Evolutionary conservation across 2,888 invertebrate genomes (phyloP).

Genomic region (Phyllotreta striolata): DNA sequence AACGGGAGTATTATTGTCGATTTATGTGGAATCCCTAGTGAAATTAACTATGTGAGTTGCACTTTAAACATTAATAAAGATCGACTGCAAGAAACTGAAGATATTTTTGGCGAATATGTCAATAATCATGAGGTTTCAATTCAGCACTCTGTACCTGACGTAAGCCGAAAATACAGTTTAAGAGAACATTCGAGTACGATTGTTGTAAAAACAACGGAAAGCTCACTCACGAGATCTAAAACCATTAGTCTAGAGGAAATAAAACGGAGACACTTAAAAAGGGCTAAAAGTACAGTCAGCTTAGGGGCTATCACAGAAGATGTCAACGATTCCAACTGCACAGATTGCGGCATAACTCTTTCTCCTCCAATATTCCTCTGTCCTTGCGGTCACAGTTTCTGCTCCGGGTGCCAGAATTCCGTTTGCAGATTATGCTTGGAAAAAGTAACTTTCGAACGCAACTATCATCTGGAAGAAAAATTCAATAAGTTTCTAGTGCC

Average conservation of each 20-base stretch:
- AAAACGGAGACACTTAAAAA: slow-evolving; percentile 33
- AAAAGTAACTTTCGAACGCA: slow-evolving; percentile 45
- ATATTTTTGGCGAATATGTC: slow-evolving; percentile 22
- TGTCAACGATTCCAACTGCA: slow-evolving; percentile 43
- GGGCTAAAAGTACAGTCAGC: slow-evolving; percentile 43
- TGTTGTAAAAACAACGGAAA: slow-evolving; percentile 10
- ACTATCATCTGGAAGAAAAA: slow-evolving; percentile 47
- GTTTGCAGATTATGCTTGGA: slow-evolving; percentile 46
- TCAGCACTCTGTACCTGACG: too few relatives aligned
- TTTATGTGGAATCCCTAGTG: slow-evolving; percentile 36
- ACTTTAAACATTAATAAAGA: slow-evolving; percentile 37
- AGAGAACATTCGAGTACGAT: slow-evolving; percentile 20
- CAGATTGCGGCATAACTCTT: slow-evolving; percentile 45
- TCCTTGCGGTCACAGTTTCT: slow-evolving; percentile 47
- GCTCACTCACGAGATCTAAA: slow-evolving; percentile 40
- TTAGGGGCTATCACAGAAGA: slow-evolving; percentile 44
- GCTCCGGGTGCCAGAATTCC: slow-evolving; percentile 43
- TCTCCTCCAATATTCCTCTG: slow-evolving; percentile 51
- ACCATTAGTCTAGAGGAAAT: slow-evolving; percentile 41
- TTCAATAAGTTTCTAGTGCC: slow-evolving; percentile 43
- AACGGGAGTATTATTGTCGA: slow-evolving; percentile 36
- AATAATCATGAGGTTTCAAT: neutral
- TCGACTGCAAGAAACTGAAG: slow-evolving; percentile 23
- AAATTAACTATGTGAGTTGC: slow-evolving; percentile 35
- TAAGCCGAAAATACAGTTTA: slow-evolving; percentile 21